Conservation (phyloP, 2,113 vertebrate species). For the Lepus americanus region DNA sequence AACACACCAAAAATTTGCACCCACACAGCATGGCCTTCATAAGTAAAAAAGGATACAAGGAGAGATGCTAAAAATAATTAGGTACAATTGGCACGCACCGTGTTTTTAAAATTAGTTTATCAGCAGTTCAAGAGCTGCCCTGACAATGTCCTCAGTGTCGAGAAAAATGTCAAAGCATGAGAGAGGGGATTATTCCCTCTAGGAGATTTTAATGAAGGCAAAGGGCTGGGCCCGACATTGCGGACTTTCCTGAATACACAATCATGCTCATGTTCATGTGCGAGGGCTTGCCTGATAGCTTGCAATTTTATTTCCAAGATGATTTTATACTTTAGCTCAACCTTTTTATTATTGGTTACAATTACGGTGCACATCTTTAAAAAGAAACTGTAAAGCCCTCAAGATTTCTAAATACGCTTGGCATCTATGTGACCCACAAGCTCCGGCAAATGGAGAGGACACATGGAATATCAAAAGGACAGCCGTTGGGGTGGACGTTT, state of each 20-base stretch:
- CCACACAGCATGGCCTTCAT: not conserved
- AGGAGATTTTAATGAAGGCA: not conserved
- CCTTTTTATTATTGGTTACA: not conserved
- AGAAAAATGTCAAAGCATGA: constrained; percentile 20
- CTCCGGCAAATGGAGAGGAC: not conserved
- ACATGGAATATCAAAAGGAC: constrained; percentile 37
- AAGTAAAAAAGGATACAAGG: constrained; percentile 40
- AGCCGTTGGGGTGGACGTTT: no score
- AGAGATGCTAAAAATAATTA: constrained; percentile 61
- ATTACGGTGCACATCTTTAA: not conserved
- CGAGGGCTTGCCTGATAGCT: not conserved
- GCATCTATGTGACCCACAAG: not conserved
- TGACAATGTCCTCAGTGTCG: not conserved
- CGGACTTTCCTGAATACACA: not conserved
- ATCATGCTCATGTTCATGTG: not conserved
- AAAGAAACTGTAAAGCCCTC: not conserved
- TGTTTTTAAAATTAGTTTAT: constrained; percentile 50
- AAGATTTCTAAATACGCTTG: constrained; percentile 25
- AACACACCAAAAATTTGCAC: not conserved
- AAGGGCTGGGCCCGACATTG: not conserved
- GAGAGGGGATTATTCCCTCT: not conserved
- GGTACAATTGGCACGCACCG: not conserved
- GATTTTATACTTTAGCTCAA: not conserved
- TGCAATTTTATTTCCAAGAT: constrained; percentile 30
- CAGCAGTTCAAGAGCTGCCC: not conserved